A percentile compares a stretch with the other conserved stretches of the same genome.
Conservation (phyloP, 2,797 vertebrate genomes). For the Cuniculus paca region DNA sequence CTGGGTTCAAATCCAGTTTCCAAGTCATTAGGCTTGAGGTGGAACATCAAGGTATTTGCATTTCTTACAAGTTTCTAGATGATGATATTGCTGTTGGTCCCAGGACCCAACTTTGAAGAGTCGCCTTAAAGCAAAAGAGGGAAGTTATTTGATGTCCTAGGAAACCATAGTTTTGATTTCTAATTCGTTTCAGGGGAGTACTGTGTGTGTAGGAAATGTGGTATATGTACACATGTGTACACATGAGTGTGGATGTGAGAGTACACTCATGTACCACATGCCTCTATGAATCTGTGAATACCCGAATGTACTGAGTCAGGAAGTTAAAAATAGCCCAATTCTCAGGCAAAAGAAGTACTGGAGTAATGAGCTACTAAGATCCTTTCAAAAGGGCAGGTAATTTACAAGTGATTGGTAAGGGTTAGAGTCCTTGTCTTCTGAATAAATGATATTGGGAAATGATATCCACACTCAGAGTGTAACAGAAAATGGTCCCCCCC, state of each 20-base stretch:
- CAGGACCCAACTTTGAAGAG: neutral
- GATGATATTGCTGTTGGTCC: neutral
- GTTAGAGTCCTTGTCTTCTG: neutral
- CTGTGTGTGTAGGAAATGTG: neutral
- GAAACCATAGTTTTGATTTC: constrained; percentile 15
- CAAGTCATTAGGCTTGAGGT: neutral
- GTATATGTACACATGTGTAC: neutral
- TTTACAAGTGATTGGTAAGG: neutral
- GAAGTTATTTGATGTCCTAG: neutral
- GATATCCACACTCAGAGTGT: neutral
- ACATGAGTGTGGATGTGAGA: neutral
- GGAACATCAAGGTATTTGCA: neutral
- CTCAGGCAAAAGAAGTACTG: neutral
- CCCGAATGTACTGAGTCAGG: neutral
- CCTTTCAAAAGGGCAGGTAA: neutral
- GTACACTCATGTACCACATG: neutral
- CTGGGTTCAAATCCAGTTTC: neutral
- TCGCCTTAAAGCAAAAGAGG: neutral
- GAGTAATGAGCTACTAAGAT: neutral
- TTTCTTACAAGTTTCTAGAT: neutral
- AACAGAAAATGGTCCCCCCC: too few species aligned
- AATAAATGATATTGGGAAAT: neutral
- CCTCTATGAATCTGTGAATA: neutral
- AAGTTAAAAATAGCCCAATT: neutral
- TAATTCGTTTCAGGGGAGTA: neutral